Evolutionary conservation across 1,140 invertebrate genomes (phyloP).

Genomic region (Ceratitis capitata): DNA sequence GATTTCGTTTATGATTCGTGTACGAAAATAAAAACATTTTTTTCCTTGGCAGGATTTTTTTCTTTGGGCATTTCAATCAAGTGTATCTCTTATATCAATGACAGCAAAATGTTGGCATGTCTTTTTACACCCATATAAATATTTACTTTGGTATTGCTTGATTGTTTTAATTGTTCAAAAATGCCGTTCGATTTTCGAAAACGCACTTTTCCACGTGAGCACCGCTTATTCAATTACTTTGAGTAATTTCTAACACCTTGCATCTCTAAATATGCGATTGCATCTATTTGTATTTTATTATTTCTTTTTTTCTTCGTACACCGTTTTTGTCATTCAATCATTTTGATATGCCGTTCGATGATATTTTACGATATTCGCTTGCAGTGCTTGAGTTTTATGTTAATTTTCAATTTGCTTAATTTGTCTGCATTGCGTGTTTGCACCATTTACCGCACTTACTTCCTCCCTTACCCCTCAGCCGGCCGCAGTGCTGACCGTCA

Average conservation of each 20-base stretch:
- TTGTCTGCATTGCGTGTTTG: slow-evolving; percentile 12
- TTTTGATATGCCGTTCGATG: background rate
- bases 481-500: no score
- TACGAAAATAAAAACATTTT: background rate
- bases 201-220: background rate
- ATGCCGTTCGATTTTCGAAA: background rate
- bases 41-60: no score
- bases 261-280: background rate
- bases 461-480: no score
- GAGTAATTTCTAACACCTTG: background rate
- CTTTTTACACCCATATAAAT: background rate
- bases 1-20: background rate
- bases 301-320: background rate
- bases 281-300: background rate
- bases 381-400: slow-evolving; percentile 36
- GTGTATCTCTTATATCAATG: background rate
- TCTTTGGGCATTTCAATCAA: background rate
- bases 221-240: slow-evolving; percentile 23
- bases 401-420: slow-evolving; percentile 36
- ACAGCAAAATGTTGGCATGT: background rate
- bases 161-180: background rate
- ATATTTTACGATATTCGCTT: slow-evolving; percentile 1
- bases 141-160: background rate
- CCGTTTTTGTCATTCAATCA: background rate
- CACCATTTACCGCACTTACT: no score